Base-by-base conservation (phyloP, 1,140 invertebrate species). In the Acromyrmex charruanus region DNA sequence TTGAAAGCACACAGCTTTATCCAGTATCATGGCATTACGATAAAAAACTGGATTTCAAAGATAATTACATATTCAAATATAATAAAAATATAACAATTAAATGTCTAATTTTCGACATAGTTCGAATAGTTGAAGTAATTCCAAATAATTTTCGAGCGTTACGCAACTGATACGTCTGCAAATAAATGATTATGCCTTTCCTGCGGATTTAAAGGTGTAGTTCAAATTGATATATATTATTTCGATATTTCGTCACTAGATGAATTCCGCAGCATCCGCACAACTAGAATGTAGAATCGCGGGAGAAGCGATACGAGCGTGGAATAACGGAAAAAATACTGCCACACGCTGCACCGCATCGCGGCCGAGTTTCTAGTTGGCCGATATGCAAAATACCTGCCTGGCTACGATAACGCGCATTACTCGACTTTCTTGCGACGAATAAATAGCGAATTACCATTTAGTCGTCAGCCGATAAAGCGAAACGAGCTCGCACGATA, bases 361-460 rank as follows among this genome's bases (percentile, higher is more conserved):
- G 35, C 66, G 58, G 81, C 31, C 88, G 55, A 81, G 88, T 89
- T 89, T 77, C 77, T 35, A 86, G 84, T 39, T 61, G 69, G 77
- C 79, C 66, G 90, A 90, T 91, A 91, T 90, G 90, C 89, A 88
- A 91, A 91, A 31, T 63, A 69, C 21, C 44, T 65, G 61, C 28
- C 49, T 21, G 59, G 51, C 25, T 49, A 79, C 86, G 90, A 91
- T 91, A 91, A 85, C 87, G 87, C 80, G 82, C 77, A 63, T 88
- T 91, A 84, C 77, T 68, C 58, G 81, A 82, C 71, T 90, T 82
- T 88, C 82, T 63, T 86, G 66, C 55, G 39, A 77, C 80, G 90
- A 93, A 94, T 93, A 93, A 93, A 93, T 94, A 93, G 69, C 90
- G 88, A 93, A 94, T 94, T 92, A 94, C 89, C 93, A 93, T 94